Evolutionary conservation across 2,888 invertebrate genomes (phyloP).

Genomic region (Acanthoscelides obtectus): DNA sequence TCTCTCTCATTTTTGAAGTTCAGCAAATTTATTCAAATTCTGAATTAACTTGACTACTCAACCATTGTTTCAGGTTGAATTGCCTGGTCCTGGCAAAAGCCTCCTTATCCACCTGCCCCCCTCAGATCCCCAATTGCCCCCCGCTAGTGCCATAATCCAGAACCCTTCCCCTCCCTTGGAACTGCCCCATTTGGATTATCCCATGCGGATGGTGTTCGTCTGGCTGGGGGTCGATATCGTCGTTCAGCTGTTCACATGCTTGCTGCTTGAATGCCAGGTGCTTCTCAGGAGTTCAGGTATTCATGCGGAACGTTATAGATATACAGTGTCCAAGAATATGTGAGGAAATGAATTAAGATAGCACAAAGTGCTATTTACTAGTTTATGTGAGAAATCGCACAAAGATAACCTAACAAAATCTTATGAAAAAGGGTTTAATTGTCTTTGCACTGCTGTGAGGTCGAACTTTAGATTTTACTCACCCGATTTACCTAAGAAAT

Average conservation of each 20-base stretch:
- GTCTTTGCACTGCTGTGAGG: too few species aligned
- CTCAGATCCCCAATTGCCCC: slow-evolving; percentile 62
- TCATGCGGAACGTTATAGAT: too few species aligned
- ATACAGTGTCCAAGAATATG: too few species aligned
- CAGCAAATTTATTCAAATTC: too few species aligned
- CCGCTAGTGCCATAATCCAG: slow-evolving; percentile 66
- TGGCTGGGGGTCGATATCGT: slow-evolving; percentile 89
- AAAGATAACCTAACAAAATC: too few species aligned
- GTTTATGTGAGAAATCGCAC: too few species aligned
- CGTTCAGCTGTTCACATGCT: slow-evolving; percentile 89
- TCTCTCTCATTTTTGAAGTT: too few species aligned
- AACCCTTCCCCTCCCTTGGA: slow-evolving; percentile 75
- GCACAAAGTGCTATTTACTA: too few species aligned
- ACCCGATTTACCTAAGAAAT: too few species aligned
- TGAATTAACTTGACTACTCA: background rate
- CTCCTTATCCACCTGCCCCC: slow-evolving; percentile 72
- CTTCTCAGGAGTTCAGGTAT: slow-evolving; percentile 81
- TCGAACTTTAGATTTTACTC: too few species aligned
- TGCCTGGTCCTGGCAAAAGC: slow-evolving; percentile 86
- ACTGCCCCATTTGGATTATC: slow-evolving; percentile 91
- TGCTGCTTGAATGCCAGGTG: slow-evolving; percentile 94
- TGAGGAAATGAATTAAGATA: too few species aligned
- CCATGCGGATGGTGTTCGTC: slow-evolving; percentile 81
- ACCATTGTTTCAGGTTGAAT: slow-evolving; percentile 39
- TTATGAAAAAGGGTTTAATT: too few species aligned